Evolutionary conservation across 35 echinoderm and acorn worm species (phyloP).

Genomic region (Strongylocentrotus purpuratus): DNA sequence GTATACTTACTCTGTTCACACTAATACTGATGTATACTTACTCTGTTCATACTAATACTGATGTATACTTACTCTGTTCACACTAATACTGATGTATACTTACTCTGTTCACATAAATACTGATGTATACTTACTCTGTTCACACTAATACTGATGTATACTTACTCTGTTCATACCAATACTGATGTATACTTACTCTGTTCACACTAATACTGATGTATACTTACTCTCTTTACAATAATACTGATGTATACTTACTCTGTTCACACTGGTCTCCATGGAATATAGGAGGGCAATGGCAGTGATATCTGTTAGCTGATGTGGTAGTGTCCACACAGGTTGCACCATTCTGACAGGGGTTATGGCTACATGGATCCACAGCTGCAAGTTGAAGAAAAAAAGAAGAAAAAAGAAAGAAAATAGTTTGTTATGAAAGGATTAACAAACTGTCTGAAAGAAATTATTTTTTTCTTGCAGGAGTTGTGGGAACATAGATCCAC

Average conservation of each 20-base stretch:
- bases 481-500: no score
- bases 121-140: no score
- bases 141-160: no score
- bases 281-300: constrained; percentile 3
- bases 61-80: no score
- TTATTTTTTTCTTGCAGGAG: no score
- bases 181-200: background rate
- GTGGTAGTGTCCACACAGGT: constrained; percentile 15
- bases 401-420: background rate
- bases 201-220: background rate
- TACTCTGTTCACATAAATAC: no score
- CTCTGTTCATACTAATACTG: no score
- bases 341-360: constrained; percentile 37
- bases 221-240: background rate
- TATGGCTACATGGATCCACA: constrained; percentile 5
- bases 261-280: constrained; percentile 32
- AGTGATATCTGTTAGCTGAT: background rate
- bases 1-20: background rate
- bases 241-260: constrained; percentile 9
- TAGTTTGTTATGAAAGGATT: background rate
- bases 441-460: no score
- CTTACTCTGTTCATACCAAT: no score
- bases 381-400: background rate
- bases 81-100: no score
- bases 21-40: no score